These are phyloP conservation scores for Scomberomorus guttatus DNA, from an alignment of 2,797 vertebrate genomes.

Conservation along the genomic window DNA sequence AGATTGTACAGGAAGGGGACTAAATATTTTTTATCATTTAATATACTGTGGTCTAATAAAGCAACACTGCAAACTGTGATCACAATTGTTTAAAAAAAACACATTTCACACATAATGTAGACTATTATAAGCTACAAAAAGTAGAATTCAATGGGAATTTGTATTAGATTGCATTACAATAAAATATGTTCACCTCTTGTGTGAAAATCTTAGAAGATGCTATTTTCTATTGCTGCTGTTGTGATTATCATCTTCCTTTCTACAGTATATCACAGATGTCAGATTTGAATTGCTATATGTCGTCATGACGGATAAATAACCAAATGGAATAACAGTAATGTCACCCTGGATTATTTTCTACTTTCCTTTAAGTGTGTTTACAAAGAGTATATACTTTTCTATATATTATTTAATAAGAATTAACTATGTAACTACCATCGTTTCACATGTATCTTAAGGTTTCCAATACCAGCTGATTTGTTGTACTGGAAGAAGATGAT, in stretches of 20 bases:
- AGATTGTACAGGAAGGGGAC: not conserved
- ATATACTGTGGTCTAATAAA: conserved; percentile 9
- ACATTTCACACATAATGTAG: not conserved
- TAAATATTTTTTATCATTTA: not conserved
- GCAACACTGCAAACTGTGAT: conserved; percentile 5
- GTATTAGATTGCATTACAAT: not conserved
- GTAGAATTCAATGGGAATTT: not conserved
- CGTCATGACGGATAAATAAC: conserved; percentile 33
- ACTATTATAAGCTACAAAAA: not conserved
- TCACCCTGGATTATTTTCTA: conserved; percentile 26
- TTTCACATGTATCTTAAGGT: not conserved
- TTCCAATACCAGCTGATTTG: conserved; percentile 6
- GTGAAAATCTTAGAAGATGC: conserved; percentile 11
- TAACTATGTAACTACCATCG: conserved; percentile 3
- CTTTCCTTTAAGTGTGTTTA: conserved; percentile 49
- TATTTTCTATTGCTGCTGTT: conserved; percentile 5
- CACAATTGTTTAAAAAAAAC: not conserved
- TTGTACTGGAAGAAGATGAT: not conserved
- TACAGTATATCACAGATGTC: conserved; percentile 16
- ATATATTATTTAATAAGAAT: conserved; percentile 43
- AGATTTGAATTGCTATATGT: conserved; percentile 33
- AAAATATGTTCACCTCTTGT: not conserved
- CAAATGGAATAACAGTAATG: conserved; percentile 27
- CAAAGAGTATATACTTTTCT: conserved; percentile 67
- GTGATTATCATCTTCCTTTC: not conserved